These are phyloP conservation scores for Agrochola macilenta DNA, from an alignment of 2,888 invertebrate species.

Conservation along the genomic window DNA sequence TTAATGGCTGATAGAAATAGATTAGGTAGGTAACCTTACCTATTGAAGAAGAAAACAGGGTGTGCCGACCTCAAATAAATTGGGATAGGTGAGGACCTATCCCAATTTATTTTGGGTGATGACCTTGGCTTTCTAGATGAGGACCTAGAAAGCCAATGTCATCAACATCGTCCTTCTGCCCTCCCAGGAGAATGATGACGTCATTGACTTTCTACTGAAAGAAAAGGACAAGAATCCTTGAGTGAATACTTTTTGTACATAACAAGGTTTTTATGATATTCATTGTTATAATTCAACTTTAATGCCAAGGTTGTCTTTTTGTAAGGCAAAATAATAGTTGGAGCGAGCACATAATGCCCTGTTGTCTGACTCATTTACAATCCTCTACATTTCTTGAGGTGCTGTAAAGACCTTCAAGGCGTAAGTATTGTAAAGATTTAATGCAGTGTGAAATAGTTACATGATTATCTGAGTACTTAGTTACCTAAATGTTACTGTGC, in stretches of 20 bases:
- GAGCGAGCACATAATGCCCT: constrained; percentile 39
- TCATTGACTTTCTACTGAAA: constrained; percentile 15
- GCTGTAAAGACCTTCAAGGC: constrained; percentile 34
- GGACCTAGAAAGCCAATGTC: not conserved
- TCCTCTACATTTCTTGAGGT: constrained; percentile 30
- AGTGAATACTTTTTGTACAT: constrained; percentile 28
- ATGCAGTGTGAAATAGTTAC: constrained; percentile 48
- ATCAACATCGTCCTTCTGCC: not conserved
- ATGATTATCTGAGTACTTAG: constrained; percentile 34
- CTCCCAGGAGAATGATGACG: not conserved
- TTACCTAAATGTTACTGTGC: constrained; percentile 15
- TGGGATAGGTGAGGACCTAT: too few species aligned
- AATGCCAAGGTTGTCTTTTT: constrained; percentile 61
- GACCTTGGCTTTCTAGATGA: too few species aligned
- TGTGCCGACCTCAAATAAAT: too few species aligned
- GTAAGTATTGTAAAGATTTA: constrained; percentile 39
- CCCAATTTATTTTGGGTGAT: too few species aligned
- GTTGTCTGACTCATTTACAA: constrained; percentile 47
- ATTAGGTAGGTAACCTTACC: not conserved
- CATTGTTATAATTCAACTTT: constrained; percentile 55
- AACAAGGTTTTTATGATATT: constrained; percentile 43
- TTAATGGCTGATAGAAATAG: not conserved
- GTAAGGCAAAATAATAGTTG: constrained; percentile 40
- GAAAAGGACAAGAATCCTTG: constrained; percentile 29
- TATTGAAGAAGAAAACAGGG: not conserved